A percentile compares a stretch with the other conserved stretches of the same genome.
These are phyloP conservation scores for Pangasius macronema DNA, from an alignment of 2,797 vertebrate species.

Conservation along the genomic window DNA sequence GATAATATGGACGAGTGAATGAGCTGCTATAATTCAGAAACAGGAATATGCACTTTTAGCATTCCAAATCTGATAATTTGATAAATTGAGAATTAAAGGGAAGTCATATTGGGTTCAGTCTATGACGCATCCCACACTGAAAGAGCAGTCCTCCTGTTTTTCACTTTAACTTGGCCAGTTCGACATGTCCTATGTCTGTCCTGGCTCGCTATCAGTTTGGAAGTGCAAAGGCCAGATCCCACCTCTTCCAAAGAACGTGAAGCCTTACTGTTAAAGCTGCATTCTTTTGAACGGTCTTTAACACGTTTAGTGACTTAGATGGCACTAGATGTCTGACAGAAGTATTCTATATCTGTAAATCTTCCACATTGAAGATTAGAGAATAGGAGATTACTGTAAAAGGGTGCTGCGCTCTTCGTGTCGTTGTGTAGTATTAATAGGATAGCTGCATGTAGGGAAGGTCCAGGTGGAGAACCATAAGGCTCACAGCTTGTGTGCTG, in stretches of 20 bases:
- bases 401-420: conserved; percentile 26
- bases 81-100: background rate
- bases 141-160: background rate
- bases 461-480: conserved; percentile 81
- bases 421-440: conserved; percentile 56
- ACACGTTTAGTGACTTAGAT: background rate
- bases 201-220: background rate
- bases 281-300: background rate
- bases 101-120: background rate
- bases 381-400: conserved; percentile 31
- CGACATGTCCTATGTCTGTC: background rate
- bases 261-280: background rate
- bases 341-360: background rate
- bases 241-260: conserved; percentile 14
- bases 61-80: background rate
- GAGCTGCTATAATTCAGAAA: background rate
- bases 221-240: conserved; percentile 25
- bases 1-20: background rate
- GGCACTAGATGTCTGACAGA: background rate
- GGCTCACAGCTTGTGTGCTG: conserved; percentile 73
- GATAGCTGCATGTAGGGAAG: conserved; percentile 52
- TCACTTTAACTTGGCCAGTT: conserved; percentile 20
- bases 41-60: background rate
- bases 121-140: background rate
- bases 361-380: conserved; percentile 4